phyloP scores from a whole-genome alignment of 1,140 invertebrate genomes.

The Eupristina koningsbergeri region DNA sequence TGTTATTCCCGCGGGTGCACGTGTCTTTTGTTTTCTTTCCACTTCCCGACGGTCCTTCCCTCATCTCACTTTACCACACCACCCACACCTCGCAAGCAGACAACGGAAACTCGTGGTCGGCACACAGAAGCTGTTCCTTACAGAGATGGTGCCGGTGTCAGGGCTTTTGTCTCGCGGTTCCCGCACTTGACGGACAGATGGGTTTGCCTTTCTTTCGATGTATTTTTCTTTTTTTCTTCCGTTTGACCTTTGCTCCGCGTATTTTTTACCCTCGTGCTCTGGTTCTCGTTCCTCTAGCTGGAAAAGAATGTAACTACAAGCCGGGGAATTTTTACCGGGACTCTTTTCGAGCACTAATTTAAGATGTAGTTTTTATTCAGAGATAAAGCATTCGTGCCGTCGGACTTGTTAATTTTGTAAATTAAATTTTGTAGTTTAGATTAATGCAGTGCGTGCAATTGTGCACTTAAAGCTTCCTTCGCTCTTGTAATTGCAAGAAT shows the following conservation, averaged over 20 bases:
- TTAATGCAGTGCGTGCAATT: too few relatives aligned
- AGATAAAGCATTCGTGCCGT: neutral
- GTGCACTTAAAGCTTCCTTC: too few relatives aligned
- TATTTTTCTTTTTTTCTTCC: neutral
- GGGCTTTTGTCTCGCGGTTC: conserved; percentile 35
- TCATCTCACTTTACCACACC: neutral
- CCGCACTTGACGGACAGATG: conserved; percentile 44
- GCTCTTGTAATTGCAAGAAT: too few relatives aligned
- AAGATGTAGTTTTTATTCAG: neutral
- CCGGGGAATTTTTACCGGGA: neutral
- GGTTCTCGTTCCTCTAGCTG: neutral
- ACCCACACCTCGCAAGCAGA: neutral
- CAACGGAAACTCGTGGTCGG: conserved; percentile 50
- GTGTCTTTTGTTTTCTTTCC: conserved; percentile 65
- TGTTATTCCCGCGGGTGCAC: conserved; percentile 57
- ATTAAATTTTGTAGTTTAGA: too few relatives aligned
- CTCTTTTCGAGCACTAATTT: neutral
- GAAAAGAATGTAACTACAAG: neutral
- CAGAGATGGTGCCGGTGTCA: neutral
- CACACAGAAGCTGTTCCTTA: conserved; percentile 26
- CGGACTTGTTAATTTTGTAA: neutral
- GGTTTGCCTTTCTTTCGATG: conserved; percentile 6
- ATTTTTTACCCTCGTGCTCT: neutral
- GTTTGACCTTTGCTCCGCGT: neutral
- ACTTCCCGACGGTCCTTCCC: conserved; percentile 55